Evolutionary conservation across 1,140 invertebrate species (phyloP), one percentile per base, ranked within the genome.

Genomic region (Drosophila takahashii): DNA sequence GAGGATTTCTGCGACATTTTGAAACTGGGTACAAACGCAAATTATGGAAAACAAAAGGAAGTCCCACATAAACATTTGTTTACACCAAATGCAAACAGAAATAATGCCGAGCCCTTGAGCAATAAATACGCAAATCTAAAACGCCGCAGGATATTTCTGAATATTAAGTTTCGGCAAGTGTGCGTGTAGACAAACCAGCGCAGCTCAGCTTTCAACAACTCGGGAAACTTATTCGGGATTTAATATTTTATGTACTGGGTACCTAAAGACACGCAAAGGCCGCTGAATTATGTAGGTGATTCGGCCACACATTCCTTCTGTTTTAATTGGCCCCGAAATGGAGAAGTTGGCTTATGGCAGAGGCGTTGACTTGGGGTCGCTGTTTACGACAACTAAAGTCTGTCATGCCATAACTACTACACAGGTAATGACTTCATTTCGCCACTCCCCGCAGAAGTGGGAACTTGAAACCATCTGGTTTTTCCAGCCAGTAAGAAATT

Each of bases 81-180:
- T 50, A 65, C 64, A 80, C 73, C 45, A 61, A 67, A 59, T 45
- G 44, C 34, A 50, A 60, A 57, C 10, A 44, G 52, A 64, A 81
- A 65, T 47, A 59, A 57, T 50, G 39, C 59, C 47, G 52, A 59
- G 60, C 60, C 79, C 64, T 52, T 26, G 44, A 62, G 70, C 83
- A 72, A 87, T 87, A 83, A 86, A 83, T 81, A 87, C 74, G 74
- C 83, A 87, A 87, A 87, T 79, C 74, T 51, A 58, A 72, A 87
- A 52, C 83, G 51, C 83, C 70, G 18, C 83, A 66, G 66, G 83
- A 87, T 62, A 59, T 29, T 52, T 54, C 53, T 13, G 26, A 51
- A 62, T 66, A 54, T 81, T 61, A 56, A 32, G 10, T 32, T 44
- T 59, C 59, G 32, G 56, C 41, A 45, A 70, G 78, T 79, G 78